Evolutionary conservation across 2,888 invertebrate species (phyloP).

Genomic region (Tryphoninae sp.): DNA sequence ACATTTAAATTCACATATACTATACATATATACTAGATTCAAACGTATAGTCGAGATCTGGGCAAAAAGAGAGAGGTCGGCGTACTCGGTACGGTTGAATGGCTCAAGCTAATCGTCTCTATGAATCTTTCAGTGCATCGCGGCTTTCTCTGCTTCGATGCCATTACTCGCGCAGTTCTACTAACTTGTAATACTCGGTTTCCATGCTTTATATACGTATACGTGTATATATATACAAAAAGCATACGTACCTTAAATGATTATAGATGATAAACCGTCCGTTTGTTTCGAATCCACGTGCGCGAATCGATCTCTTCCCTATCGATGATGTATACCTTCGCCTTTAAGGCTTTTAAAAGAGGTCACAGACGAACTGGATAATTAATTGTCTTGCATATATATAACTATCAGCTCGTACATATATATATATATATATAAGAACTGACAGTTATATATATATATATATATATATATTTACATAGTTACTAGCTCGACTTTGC

Average conservation of each 20-base stretch:
- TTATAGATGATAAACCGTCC: background rate
- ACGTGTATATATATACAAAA: background rate
- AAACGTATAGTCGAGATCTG: conserved; percentile 32
- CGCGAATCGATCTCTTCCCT: conserved; percentile 18
- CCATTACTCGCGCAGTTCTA: conserved; percentile 39
- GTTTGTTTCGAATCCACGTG: conserved; percentile 7
- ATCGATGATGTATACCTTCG: conserved; percentile 28
- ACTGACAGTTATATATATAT: background rate
- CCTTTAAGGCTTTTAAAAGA: conserved; percentile 19
- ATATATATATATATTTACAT: background rate
- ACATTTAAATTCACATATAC: background rate
- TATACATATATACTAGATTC: background rate
- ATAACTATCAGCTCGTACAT: too few species aligned
- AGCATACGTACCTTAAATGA: background rate
- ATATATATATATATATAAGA: conserved; percentile 28
- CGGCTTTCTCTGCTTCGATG: conserved; percentile 56
- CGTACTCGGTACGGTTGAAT: conserved; percentile 57
- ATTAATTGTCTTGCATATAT: conserved; percentile 35
- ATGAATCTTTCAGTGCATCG: conserved; percentile 63
- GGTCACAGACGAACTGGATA: conserved; percentile 36
- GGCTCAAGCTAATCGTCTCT: conserved; percentile 61
- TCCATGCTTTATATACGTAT: conserved; percentile 2
- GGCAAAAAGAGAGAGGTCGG: conserved; percentile 49
- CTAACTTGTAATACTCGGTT: conserved; percentile 43
- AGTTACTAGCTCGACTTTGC: conserved; percentile 24